Evolutionary conservation across 2,797 vertebrate species (phyloP), one percentile per base, ranked within the genome.

Genomic region (Antrozous pallidus): DNA sequence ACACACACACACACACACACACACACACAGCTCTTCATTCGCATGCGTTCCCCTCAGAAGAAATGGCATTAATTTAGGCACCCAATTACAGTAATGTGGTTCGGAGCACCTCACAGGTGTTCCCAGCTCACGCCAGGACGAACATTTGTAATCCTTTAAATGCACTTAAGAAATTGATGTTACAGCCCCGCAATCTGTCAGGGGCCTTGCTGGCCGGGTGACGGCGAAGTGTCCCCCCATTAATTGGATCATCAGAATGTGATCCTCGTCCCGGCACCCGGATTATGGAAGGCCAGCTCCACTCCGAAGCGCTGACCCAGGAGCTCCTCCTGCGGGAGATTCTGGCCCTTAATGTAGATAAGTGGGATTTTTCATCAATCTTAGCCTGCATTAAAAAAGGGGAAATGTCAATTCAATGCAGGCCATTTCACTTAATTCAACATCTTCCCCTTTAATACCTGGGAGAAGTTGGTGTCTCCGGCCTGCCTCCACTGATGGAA

Each of bases 181-280:
- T 99, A 98, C 98, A 98, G 98, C 98, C 99, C 98, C 98, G 98
- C 98, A 97, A 98, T 99, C 98, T 99, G 98, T 99, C 98, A 98
- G 98, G 98, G 98, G 99, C 99, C 98, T 98, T 98, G 98, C 98
- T 98, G 98, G 98, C 98, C 97, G 98, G 98, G 98, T 99, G 99
- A 99, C 99, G 98, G 99, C 98, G 98, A 98, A 98, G 98, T 98
- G 98, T 98, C 97, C 98, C 98, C 97, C 98, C 98, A 98, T 99
- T 99, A 99, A 99, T 99, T 99, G 99, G 99, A 99, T 99, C 99
- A 99, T 99, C 99, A 99, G 99, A 98, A 99, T 99, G 99, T 99
- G 99, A 99, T 99, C 99, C 98, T 98, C 98, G 98, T 99, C 97
- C 98, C 97, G 98, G 98, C 98, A 98, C 98, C 98, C 97, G 98